phyloP scores from a whole-genome alignment of 2,888 invertebrate genomes.

The Crioceris asparagi region DNA sequence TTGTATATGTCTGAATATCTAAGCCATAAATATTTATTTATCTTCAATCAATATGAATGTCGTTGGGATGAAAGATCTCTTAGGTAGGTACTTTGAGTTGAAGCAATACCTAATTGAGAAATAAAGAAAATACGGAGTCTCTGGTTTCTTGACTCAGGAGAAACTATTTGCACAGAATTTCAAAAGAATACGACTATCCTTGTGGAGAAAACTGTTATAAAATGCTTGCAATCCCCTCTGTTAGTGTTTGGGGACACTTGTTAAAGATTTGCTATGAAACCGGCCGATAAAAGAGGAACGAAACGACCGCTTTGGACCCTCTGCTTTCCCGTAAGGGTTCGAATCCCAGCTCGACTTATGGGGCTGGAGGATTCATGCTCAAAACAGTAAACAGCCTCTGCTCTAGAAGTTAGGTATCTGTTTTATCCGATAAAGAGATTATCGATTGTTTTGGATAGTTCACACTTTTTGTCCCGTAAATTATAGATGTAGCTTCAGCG shows the following conservation, averaged over 20 bases:
- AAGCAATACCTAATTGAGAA: too few relatives aligned
- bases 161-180: too few relatives aligned
- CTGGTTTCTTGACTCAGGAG: too few relatives aligned
- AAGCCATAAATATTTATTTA: too few relatives aligned
- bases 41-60: too few relatives aligned
- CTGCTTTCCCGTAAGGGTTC: slow-evolving; percentile 32
- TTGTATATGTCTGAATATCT: too few relatives aligned
- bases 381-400: slow-evolving; percentile 23
- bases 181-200: slow-evolving; percentile 7
- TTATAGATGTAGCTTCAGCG: too few relatives aligned
- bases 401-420: slow-evolving; percentile 7
- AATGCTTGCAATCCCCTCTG: slow-evolving; percentile 34
- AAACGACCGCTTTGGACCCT: slow-evolving; percentile 34
- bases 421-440: slow-evolving; percentile 2
- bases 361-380: slow-evolving; percentile 20
- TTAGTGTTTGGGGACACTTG: slow-evolving; percentile 35
- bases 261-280: slow-evolving; percentile 35
- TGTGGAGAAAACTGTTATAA: slow-evolving; percentile 15
- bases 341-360: slow-evolving; percentile 29
- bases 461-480: too few relatives aligned
- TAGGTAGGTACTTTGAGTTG: too few relatives aligned
- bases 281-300: slow-evolving; percentile 32
- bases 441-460: too few relatives aligned
- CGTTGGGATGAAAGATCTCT: too few relatives aligned
- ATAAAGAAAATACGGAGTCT: too few relatives aligned